These are phyloP conservation scores for Alouatta palliata DNA, from an alignment of 2,113 vertebrate species.

Conservation along the genomic window DNA sequence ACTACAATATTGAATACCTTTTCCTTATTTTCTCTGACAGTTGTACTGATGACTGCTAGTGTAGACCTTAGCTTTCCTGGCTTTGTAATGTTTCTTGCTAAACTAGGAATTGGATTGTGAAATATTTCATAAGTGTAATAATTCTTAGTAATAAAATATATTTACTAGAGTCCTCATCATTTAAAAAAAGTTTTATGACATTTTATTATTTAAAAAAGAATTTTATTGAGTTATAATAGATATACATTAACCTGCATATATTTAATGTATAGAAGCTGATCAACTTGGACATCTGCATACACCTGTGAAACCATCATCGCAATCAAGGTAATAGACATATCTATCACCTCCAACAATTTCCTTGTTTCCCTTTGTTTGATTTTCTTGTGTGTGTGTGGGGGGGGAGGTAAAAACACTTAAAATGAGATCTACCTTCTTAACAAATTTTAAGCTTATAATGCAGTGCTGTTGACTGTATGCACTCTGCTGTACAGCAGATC, in stretches of 20 bases:
- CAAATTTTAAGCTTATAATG: background rate
- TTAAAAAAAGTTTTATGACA: background rate
- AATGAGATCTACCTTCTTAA: background rate
- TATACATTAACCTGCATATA: background rate
- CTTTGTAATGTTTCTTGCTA: conserved; percentile 13
- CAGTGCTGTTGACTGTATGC: background rate
- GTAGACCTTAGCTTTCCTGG: background rate
- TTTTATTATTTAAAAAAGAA: background rate
- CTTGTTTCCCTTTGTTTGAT: background rate
- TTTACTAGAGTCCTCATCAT: background rate
- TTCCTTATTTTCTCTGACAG: background rate
- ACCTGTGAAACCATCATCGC: background rate
- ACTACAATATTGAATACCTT: background rate
- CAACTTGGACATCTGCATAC: background rate
- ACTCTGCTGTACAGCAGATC: background rate
- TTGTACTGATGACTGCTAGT: background rate
- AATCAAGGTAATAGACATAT: background rate
- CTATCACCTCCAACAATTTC: background rate
- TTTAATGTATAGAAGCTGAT: background rate
- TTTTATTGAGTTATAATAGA: background rate
- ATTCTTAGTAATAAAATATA: background rate
- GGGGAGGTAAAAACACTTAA: background rate
- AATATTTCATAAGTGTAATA: background rate
- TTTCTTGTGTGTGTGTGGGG: background rate
- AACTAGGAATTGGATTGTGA: background rate